Percentiles rank a stretch among this genome's conserved stretches.
Evolutionary conservation across 2,888 invertebrate species (phyloP).

Genomic region (Dolichopus griseipennis): DNA sequence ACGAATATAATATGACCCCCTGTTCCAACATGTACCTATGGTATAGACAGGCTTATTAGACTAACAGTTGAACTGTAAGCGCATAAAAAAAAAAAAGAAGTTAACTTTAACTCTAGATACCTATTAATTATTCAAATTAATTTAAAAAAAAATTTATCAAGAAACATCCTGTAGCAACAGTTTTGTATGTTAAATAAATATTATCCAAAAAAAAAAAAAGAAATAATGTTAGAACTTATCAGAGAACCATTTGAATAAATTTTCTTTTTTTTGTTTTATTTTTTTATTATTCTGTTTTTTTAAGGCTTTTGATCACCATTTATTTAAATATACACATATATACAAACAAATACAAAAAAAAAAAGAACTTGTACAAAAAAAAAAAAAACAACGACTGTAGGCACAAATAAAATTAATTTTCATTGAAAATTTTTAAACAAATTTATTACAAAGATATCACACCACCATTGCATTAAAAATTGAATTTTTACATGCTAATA

Average conservation of each 20-base stretch:
- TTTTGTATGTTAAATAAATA: background rate
- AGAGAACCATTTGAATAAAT: conserved; percentile 6
- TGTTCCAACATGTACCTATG: too few species aligned
- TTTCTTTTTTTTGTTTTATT: background rate
- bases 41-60: too few species aligned
- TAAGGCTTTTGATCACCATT: background rate
- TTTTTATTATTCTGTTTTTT: background rate
- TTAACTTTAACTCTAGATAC: too few species aligned
- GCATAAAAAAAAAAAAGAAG: too few species aligned
- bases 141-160: too few species aligned
- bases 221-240: background rate
- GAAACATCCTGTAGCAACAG: too few species aligned
- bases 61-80: too few species aligned
- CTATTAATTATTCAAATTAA: too few species aligned
- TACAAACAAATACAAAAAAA: too few species aligned
- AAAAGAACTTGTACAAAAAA: background rate
- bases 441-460: background rate
- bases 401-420: background rate
- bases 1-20: too few species aligned
- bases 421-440: background rate
- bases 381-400: background rate
- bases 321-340: background rate
- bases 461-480: background rate
- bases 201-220: background rate
- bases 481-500: too few species aligned